Percentiles rank a stretch among this genome's conserved stretches.
These are phyloP conservation scores for Bimastos eiseni DNA, from an alignment of 2,888 invertebrate species.

Conservation along the genomic window DNA sequence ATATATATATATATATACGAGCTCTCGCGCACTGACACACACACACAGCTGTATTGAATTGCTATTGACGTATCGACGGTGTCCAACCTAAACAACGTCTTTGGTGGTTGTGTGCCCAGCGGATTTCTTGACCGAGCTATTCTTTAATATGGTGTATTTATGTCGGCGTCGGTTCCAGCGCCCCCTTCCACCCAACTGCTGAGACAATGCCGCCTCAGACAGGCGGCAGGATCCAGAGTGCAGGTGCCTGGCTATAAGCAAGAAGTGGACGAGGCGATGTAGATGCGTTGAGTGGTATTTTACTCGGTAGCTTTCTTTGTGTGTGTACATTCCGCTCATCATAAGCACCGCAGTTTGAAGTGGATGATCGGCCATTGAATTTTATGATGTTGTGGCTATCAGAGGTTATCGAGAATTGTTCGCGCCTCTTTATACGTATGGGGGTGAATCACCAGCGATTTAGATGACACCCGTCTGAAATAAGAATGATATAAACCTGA, in stretches of 20 bases:
- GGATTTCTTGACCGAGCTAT: slow-evolving; percentile 6
- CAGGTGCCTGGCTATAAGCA: slow-evolving; percentile 2
- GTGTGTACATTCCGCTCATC: no score
- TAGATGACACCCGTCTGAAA: no score
- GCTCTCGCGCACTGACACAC: neutral
- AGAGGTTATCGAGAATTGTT: neutral
- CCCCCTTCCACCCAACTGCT: neutral
- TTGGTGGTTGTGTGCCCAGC: neutral
- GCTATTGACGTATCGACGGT: slow-evolving; percentile 13
- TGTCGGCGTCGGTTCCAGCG: neutral
- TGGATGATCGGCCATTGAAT: neutral
- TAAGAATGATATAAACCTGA: no score
- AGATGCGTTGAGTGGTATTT: neutral
- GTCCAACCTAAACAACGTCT: neutral
- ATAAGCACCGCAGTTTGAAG: neutral
- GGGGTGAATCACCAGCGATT: no score
- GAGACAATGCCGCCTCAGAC: neutral
- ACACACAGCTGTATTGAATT: slow-evolving; percentile 1
- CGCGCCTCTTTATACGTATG: no score
- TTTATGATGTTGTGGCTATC: slow-evolving; percentile 2
- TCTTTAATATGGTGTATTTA: slow-evolving; percentile 13
- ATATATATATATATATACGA: neutral
- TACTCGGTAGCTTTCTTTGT: neutral
- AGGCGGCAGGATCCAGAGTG: neutral
- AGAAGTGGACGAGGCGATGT: neutral